These are phyloP conservation scores for Mormyrus iriodes DNA, from an alignment of 2,113 vertebrate species.

Conservation along the genomic window DNA sequence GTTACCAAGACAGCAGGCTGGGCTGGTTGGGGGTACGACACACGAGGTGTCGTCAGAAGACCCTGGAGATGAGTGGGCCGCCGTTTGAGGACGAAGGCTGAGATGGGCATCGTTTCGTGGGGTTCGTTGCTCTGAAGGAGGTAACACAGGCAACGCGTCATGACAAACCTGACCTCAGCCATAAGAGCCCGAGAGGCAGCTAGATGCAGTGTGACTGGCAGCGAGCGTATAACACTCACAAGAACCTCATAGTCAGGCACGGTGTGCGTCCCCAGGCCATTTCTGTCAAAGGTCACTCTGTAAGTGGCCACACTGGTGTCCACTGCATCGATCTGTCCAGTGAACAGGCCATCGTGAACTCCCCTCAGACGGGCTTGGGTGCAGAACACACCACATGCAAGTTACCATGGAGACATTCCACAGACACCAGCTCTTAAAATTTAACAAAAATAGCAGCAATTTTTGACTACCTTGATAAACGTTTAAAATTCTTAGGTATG, in stretches of 20 bases:
- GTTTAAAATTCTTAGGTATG: background rate
- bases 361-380: conserved; percentile 86
- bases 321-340: conserved; percentile 94
- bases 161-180: background rate
- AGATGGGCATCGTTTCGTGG: conserved; percentile 96
- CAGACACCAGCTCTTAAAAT: background rate
- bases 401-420: background rate
- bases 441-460: too few species aligned
- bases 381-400: background rate
- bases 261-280: conserved; percentile 91
- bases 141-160: background rate
- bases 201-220: too few species aligned
- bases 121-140: conserved; percentile 85
- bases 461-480: background rate
- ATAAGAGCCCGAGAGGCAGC: background rate
- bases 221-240: conserved; percentile 60
- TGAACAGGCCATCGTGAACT: conserved; percentile 89
- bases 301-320: conserved; percentile 94
- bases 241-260: conserved; percentile 97
- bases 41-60: conserved; percentile 83
- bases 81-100: conserved; percentile 94
- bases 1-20: conserved; percentile 81
- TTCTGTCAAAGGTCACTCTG: conserved; percentile 92
- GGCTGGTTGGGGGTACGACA: conserved; percentile 70
- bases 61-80: conserved; percentile 77